Conservation (phyloP, 2,888 invertebrate genomes). For the Entomobrya multifasciata region DNA sequence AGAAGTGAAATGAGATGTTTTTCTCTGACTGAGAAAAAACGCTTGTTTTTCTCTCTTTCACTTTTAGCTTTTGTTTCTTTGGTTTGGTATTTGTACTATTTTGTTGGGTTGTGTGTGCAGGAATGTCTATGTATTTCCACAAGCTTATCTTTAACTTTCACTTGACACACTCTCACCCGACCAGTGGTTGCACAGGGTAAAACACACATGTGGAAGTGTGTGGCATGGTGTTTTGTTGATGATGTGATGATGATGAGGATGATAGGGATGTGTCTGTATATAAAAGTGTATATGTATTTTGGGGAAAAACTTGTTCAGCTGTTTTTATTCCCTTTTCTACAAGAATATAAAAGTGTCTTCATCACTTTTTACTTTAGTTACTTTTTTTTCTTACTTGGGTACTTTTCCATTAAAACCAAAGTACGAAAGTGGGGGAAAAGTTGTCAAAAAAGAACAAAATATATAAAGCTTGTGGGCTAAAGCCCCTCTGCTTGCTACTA, state of each 20-base stretch:
- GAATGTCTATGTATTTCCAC: constrained; percentile 37
- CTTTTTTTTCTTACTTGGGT: constrained; percentile 25
- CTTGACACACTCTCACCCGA: too few relatives aligned
- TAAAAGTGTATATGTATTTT: too few relatives aligned
- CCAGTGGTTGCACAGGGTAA: not conserved
- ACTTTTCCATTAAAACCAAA: constrained; percentile 52
- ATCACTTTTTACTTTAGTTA: constrained; percentile 28
- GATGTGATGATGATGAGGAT: constrained; percentile 37
- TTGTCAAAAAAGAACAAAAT: constrained; percentile 12
- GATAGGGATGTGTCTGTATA: not conserved
- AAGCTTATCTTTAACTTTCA: constrained; percentile 53
- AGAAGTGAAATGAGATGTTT: constrained; percentile 10
- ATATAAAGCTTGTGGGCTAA: not conserved
- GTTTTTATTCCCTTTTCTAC: not conserved
- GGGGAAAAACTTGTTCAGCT: constrained; percentile 10
- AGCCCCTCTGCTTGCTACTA: too few relatives aligned
- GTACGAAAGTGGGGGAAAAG: constrained; percentile 38
- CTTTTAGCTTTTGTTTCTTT: constrained; percentile 6
- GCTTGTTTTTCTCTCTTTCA: constrained; percentile 47
- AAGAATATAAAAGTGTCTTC: not conserved
- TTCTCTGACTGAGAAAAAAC: too few relatives aligned
- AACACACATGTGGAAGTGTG: too few relatives aligned
- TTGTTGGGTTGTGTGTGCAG: not conserved
- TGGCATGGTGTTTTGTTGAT: constrained; percentile 9
- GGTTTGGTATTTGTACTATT: constrained; percentile 46